A percentile compares a stretch with the other conserved stretches of the same genome.
These are phyloP conservation scores for Epinephelus malabaricus DNA, from an alignment of 2,797 vertebrate species.

Conservation along the genomic window DNA sequence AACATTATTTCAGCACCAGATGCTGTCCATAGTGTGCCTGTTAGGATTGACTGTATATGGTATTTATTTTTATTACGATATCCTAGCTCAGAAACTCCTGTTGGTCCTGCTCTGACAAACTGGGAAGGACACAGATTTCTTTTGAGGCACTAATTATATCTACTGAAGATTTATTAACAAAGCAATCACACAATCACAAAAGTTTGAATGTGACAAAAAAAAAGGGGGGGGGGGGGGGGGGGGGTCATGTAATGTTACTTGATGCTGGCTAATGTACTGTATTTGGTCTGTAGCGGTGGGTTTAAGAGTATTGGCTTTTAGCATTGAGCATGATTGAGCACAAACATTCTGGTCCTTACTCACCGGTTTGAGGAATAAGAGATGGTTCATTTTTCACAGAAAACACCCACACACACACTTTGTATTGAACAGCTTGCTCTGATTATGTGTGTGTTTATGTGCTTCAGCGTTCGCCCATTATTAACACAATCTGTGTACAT, in stretches of 20 bases:
- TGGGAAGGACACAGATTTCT: not conserved
- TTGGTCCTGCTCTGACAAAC: not conserved
- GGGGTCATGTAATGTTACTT: not conserved
- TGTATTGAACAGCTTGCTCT: slow-evolving; percentile 55
- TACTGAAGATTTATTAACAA: not conserved
- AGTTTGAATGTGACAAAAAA: not conserved
- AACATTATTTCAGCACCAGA: not conserved
- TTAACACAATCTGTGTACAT: slow-evolving; percentile 33
- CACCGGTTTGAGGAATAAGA: slow-evolving; percentile 44
- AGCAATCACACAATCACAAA: not conserved
- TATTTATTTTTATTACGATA: not conserved
- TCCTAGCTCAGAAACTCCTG: not conserved
- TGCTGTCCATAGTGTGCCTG: not conserved
- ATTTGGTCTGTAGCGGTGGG: not conserved
- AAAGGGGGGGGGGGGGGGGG: not conserved
- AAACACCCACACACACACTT: slow-evolving; percentile 57
- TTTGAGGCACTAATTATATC: not conserved
- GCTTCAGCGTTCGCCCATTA: not conserved
- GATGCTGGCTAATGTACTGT: not conserved
- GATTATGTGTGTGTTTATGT: slow-evolving; percentile 10
- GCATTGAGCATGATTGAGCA: not conserved
- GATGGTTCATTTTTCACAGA: slow-evolving; percentile 56
- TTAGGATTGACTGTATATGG: not conserved
- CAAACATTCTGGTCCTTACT: slow-evolving; percentile 26
- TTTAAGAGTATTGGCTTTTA: not conserved